These are phyloP conservation scores for Oreochromis grahami DNA, from an alignment of 2,797 vertebrate genomes.

Conservation along the genomic window DNA sequence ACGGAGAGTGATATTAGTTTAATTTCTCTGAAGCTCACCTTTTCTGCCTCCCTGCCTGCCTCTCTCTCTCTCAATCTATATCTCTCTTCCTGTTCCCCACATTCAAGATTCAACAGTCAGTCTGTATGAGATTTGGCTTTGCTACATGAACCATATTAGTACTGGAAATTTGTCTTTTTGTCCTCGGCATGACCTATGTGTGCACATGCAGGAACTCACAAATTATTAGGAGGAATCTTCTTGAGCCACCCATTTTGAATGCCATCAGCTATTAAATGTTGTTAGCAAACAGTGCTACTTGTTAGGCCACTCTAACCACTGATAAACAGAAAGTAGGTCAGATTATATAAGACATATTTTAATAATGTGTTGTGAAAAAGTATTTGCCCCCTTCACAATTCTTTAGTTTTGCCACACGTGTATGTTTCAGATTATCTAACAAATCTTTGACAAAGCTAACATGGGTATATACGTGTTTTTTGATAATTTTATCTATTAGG, in stretches of 20 bases:
- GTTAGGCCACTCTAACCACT: background rate
- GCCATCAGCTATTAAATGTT: background rate
- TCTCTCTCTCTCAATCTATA: background rate
- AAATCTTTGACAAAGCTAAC: background rate
- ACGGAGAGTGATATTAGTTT: conserved; percentile 65
- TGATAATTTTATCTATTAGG: background rate
- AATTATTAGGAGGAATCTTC: background rate
- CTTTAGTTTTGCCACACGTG: background rate
- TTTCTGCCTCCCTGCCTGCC: conserved; percentile 6
- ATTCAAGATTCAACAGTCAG: conserved; percentile 5
- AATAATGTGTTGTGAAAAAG: background rate
- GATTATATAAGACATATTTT: background rate
- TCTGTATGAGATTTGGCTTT: background rate
- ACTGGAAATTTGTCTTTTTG: background rate
- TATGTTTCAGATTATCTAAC: background rate
- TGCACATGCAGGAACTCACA: background rate
- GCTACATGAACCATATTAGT: background rate
- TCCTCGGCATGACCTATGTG: background rate
- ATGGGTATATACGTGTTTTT: background rate
- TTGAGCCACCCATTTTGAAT: background rate
- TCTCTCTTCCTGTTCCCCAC: background rate
- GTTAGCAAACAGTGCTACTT: background rate
- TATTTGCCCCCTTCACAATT: background rate
- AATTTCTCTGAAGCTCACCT: conserved; percentile 58
- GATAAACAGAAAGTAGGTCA: background rate